phyloP scores from a whole-genome alignment of 2,113 vertebrate genomes.

The Antigone vipio region DNA sequence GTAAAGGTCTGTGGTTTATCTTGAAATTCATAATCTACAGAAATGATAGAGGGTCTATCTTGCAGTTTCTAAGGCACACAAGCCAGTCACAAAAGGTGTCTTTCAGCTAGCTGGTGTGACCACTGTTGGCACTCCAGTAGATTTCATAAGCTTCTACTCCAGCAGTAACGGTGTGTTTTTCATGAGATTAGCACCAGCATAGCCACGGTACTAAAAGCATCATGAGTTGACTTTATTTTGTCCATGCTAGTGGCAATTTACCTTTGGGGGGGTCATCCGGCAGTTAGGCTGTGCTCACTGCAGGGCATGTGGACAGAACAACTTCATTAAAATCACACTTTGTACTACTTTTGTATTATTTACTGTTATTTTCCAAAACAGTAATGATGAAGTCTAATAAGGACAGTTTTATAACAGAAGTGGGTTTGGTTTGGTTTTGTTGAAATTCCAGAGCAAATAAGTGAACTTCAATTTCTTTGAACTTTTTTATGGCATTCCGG shows the following conservation, averaged over 20 bases:
- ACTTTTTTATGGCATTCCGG: neutral
- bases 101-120: neutral
- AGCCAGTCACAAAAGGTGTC: neutral
- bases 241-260: neutral
- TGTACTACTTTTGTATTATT: neutral
- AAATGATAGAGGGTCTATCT: neutral
- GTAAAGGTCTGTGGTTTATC: neutral
- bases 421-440: fast-evolving
- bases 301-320: neutral
- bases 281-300: neutral
- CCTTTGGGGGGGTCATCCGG: neutral
- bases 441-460: neutral
- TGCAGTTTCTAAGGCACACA: neutral
- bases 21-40: neutral
- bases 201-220: neutral
- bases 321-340: neutral
- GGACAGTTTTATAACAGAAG: neutral
- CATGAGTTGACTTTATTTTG: neutral
- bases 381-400: neutral
- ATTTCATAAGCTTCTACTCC: neutral
- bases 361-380: neutral
- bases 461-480: neutral
- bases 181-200: neutral
- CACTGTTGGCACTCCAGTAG: neutral
- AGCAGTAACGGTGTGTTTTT: neutral